These are phyloP conservation scores for Panagrolaimus sp. DNA, from an alignment of 1,140 invertebrate genomes.

Conservation along the genomic window DNA sequence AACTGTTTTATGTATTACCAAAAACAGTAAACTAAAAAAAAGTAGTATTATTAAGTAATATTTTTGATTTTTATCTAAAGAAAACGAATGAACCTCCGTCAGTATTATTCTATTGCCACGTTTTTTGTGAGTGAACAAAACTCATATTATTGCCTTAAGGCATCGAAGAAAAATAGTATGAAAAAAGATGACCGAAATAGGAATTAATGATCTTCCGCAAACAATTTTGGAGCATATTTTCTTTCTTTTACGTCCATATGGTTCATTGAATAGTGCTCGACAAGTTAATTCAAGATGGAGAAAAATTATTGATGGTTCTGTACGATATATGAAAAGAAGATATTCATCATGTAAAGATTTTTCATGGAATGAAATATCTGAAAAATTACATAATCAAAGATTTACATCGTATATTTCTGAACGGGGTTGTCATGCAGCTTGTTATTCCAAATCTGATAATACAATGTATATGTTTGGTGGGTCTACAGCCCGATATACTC, in stretches of 20 bases:
- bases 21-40: too few relatives aligned
- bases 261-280: conserved; percentile 6
- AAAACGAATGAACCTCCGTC: too few relatives aligned
- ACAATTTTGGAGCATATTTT: conserved; percentile 5
- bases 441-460: conserved; percentile 11
- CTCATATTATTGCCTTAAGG: too few relatives aligned
- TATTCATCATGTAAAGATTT: not conserved
- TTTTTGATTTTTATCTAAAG: too few relatives aligned
- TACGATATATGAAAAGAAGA: conserved; percentile 7
- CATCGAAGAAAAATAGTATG: too few relatives aligned
- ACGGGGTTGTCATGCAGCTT: conserved; percentile 9
- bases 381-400: conserved; percentile 10
- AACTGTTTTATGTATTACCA: too few relatives aligned
- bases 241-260: conserved; percentile 2
- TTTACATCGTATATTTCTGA: conserved; percentile 13
- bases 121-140: too few relatives aligned
- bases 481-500: conserved; percentile 6
- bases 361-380: conserved; percentile 5
- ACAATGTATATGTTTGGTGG: conserved; percentile 12
- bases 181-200: conserved; percentile 2
- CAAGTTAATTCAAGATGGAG: conserved; percentile 3
- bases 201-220: not conserved
- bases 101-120: too few relatives aligned
- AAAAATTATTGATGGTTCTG: not conserved
- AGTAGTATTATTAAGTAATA: too few relatives aligned